phyloP scores from a whole-genome alignment of 2,888 invertebrate genomes.

The Brachypterus glaber region DNA sequence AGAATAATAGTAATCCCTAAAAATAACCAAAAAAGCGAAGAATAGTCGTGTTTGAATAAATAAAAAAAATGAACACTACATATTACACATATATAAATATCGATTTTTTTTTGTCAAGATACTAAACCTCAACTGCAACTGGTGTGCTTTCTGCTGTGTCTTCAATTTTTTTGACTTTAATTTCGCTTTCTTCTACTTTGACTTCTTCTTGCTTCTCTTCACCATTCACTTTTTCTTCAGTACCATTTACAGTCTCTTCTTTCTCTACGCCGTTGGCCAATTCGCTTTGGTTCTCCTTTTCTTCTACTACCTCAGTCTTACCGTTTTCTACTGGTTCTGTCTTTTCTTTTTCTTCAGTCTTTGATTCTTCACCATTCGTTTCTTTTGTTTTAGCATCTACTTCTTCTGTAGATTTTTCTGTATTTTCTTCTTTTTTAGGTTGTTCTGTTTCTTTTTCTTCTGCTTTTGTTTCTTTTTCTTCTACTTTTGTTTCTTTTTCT shows the following conservation, averaged over 20 bases:
- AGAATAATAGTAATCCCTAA: conserved; percentile 4
- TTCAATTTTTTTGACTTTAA: conserved; percentile 49
- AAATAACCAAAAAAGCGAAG: conserved; percentile 14
- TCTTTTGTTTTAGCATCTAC: conserved; percentile 12
- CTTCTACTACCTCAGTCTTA: conserved; percentile 30
- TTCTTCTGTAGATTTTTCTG: conserved; percentile 35
- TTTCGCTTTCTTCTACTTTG: conserved; percentile 35
- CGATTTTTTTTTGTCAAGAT: conserved; percentile 11
- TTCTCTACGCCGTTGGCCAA: conserved; percentile 31
- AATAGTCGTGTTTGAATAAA: conserved; percentile 14
- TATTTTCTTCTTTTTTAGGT: conserved; percentile 12
- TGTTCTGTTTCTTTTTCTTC: conserved; percentile 34
- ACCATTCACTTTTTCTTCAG: conserved; percentile 17
- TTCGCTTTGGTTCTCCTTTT: conserved; percentile 41
- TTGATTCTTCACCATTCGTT: conserved; percentile 11
- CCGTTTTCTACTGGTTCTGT: conserved; percentile 11
- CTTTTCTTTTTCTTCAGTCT: conserved; percentile 4
- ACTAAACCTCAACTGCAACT: conserved; percentile 28
- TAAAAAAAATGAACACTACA: conserved; percentile 22
- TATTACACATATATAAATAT: conserved; percentile 22
- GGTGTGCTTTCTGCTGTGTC: conserved; percentile 27
- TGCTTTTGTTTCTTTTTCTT: conserved; percentile 18
- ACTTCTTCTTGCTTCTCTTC: conserved; percentile 17
- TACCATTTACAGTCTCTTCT: conserved; percentile 13
- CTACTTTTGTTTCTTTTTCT: conserved; percentile 16